Percentiles rank a stretch among this genome's conserved stretches.
Evolutionary conservation across 2,888 invertebrate genomes (phyloP).

Genomic region (Scaptomyza flava): DNA sequence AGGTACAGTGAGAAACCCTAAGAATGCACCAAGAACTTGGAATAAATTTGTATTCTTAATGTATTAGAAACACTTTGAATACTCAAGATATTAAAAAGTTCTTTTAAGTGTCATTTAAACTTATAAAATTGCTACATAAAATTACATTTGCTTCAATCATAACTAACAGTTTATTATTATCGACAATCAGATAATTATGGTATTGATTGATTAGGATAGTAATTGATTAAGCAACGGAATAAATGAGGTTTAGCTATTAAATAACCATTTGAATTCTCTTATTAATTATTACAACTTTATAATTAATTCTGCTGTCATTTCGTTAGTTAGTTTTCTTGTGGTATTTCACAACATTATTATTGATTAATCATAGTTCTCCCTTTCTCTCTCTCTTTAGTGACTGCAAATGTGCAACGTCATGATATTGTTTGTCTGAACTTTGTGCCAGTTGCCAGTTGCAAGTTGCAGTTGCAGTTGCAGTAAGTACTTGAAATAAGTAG

Average conservation of each 20-base stretch:
- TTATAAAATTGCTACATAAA: not conserved
- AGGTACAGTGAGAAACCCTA: not conserved
- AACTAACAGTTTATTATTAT: not conserved
- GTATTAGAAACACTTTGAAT: no score
- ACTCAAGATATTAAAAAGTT: no score
- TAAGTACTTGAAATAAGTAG: constrained; percentile 17
- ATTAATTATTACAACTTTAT: no score
- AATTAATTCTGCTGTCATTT: not conserved
- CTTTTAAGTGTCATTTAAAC: no score
- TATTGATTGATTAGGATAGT: not conserved
- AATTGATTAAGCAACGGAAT: constrained; percentile 1
- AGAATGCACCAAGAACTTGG: not conserved
- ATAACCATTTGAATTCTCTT: no score
- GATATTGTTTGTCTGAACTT: constrained; percentile 29
- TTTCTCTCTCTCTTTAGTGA: not conserved
- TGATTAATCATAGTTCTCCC: constrained; percentile 27
- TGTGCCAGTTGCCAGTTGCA: constrained; percentile 17
- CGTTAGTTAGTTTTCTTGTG: not conserved
- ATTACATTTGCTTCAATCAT: constrained; percentile 2
- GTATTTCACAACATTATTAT: constrained; percentile 9
- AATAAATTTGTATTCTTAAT: no score
- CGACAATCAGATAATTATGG: not conserved
- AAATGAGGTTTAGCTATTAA: not conserved
- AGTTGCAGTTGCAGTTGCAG: constrained; percentile 10
- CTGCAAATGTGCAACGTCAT: constrained; percentile 29